phyloP scores from a whole-genome alignment of 1,140 invertebrate species.

The Teleogryllus occipitalis region DNA sequence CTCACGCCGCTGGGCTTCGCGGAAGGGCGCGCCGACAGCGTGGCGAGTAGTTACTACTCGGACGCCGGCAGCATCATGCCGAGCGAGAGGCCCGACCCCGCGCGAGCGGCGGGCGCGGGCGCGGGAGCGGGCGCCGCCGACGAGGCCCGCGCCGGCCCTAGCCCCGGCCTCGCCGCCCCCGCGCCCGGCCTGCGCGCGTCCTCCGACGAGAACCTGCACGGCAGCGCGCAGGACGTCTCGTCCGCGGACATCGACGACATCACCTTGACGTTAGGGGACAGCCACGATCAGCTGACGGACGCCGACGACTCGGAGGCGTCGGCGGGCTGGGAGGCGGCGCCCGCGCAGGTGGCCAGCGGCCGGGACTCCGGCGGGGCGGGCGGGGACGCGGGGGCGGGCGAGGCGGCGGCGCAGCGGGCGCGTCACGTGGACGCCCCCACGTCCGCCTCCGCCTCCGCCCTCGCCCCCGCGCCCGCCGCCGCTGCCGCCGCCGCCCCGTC shows the following conservation, averaged over 20 bases:
- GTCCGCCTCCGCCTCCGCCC: no score
- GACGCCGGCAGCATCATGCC: constrained; percentile 14
- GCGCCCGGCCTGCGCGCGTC: not conserved
- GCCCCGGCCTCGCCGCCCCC: not conserved
- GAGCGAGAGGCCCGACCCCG: not conserved
- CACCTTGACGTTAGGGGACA: constrained; percentile 12
- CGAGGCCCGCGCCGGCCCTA: not conserved
- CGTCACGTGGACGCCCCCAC: no score
- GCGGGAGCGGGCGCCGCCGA: not conserved
- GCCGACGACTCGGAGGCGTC: not conserved
- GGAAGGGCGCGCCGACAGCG: constrained; percentile 26
- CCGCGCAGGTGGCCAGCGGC: not conserved
- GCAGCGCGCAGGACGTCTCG: not conserved
- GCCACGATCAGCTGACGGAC: constrained; percentile 9
- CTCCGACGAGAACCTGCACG: not conserved
- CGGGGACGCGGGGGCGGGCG: constrained; percentile 15
- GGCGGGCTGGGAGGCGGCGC: not conserved
- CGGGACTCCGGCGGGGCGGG: constrained; percentile 20
- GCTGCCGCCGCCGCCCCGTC: constrained; percentile 10
- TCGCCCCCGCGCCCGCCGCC: no score
- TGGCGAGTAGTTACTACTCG: constrained; percentile 21
- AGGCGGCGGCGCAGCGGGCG: no score
- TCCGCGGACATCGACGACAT: constrained; percentile 18
- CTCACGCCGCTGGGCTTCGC: constrained; percentile 47
- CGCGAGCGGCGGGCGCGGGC: not conserved